These are phyloP conservation scores for Amphipyra berbera DNA, from an alignment of 2,888 invertebrate species.

Conservation along the genomic window DNA sequence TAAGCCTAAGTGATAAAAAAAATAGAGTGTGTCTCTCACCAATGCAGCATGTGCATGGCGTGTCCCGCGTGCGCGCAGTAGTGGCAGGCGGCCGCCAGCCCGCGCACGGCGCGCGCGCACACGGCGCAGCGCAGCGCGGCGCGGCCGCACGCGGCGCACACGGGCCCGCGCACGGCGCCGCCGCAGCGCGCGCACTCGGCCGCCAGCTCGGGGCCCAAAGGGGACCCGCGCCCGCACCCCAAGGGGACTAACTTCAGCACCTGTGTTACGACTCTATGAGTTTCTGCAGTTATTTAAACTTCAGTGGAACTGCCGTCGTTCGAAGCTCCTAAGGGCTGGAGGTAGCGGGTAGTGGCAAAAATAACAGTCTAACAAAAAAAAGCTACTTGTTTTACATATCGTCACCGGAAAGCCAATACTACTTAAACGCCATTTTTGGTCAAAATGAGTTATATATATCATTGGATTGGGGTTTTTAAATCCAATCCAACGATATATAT, in stretches of 20 bases:
- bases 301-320: no score
- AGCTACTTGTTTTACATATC: no score
- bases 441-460: no score
- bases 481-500: no score
- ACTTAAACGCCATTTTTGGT: no score
- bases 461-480: no score
- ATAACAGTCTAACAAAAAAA: no score
- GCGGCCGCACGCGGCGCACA: conserved; percentile 93
- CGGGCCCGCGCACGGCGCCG: conserved; percentile 91
- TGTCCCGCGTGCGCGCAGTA: conserved; percentile 98
- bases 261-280: conserved; percentile 56
- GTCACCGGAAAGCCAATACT: no score
- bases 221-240: conserved; percentile 79
- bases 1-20: no score
- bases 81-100: conserved; percentile 95
- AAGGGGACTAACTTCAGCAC: conserved; percentile 90
- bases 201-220: conserved; percentile 92
- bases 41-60: conserved; percentile 94
- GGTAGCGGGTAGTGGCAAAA: no score
- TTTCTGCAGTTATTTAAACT: no score
- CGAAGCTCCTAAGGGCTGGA: no score
- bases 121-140: conserved; percentile 94
- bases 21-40: conserved; percentile 91
- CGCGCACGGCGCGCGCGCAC: conserved; percentile 96
- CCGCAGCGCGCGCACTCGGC: conserved; percentile 93